Percentiles rank a stretch among this genome's conserved stretches.
Evolutionary conservation across 2,888 invertebrate species (phyloP).

Genomic region (Oxyscelio sp.): DNA sequence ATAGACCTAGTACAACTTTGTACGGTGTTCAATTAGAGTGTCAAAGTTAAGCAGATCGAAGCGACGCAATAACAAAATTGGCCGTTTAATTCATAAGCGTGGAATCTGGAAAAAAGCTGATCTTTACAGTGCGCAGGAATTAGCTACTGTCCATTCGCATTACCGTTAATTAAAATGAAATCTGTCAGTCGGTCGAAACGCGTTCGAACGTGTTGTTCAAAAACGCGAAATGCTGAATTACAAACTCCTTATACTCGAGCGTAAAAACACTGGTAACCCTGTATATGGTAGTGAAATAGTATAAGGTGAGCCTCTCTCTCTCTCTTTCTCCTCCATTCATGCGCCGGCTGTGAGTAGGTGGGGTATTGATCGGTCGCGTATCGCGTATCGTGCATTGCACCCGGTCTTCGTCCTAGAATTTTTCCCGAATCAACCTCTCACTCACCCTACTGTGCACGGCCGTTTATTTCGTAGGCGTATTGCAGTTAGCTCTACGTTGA

Average conservation of each 20-base stretch:
- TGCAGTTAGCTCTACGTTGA: conserved; percentile 60
- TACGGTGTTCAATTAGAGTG: too few species aligned
- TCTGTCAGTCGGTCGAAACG: background rate
- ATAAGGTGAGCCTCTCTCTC: conserved; percentile 86
- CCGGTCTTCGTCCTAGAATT: conserved; percentile 83
- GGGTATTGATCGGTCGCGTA: conserved; percentile 87
- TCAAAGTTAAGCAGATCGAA: too few species aligned
- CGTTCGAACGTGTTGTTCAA: conserved; percentile 33
- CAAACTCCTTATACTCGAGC: conserved; percentile 65
- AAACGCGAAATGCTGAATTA: conserved; percentile 65
- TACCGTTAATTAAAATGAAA: background rate
- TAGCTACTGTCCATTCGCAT: background rate
- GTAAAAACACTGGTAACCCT: conserved; percentile 73
- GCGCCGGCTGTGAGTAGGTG: conserved; percentile 86
- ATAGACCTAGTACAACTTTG: too few species aligned
- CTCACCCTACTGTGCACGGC: conserved; percentile 65
- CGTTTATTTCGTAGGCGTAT: conserved; percentile 75
- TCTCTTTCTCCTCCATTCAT: conserved; percentile 88
- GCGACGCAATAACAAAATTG: too few species aligned
- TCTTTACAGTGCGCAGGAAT: too few species aligned
- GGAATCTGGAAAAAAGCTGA: too few species aligned
- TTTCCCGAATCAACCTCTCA: conserved; percentile 79
- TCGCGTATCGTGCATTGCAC: conserved; percentile 84
- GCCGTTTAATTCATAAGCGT: too few species aligned
- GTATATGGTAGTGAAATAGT: conserved; percentile 76